Percentiles rank a stretch among this genome's conserved stretches.
phyloP scores from a whole-genome alignment of 2,113 vertebrate species.

The Grallaria varia region DNA sequence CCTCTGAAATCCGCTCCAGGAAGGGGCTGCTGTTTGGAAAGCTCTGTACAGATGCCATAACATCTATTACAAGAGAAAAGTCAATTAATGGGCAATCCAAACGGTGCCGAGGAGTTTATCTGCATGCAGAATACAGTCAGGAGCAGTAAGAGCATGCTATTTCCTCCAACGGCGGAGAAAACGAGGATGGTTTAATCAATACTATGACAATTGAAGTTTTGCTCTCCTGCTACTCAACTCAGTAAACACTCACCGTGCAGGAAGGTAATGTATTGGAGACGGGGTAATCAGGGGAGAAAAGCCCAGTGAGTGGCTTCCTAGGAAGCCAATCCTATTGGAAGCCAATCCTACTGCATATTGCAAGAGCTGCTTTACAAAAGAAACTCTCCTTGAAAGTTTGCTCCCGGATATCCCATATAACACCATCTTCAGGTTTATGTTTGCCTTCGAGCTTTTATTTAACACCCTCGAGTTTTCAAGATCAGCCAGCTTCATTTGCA shows the following conservation, averaged over 20 bases:
- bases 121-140: background rate
- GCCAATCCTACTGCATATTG: background rate
- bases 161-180: background rate
- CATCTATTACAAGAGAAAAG: conserved; percentile 12
- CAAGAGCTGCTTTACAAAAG: background rate
- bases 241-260: background rate
- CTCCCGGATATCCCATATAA: background rate
- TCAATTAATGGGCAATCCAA: conserved; percentile 21
- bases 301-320: background rate
- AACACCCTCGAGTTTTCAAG: background rate
- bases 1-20: background rate
- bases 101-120: background rate
- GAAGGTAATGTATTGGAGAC: background rate
- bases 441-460: background rate
- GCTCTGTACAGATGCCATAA: background rate
- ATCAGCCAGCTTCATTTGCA: background rate
- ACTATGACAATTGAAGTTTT: conserved; percentile 28
- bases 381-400: background rate
- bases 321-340: background rate
- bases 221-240: background rate
- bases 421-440: background rate
- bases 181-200: conserved; percentile 46
- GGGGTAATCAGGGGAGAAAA: background rate
- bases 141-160: background rate
- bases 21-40: background rate